Evolutionary conservation across 2,888 invertebrate species (phyloP).

Genomic region (Cephonodes hylas): DNA sequence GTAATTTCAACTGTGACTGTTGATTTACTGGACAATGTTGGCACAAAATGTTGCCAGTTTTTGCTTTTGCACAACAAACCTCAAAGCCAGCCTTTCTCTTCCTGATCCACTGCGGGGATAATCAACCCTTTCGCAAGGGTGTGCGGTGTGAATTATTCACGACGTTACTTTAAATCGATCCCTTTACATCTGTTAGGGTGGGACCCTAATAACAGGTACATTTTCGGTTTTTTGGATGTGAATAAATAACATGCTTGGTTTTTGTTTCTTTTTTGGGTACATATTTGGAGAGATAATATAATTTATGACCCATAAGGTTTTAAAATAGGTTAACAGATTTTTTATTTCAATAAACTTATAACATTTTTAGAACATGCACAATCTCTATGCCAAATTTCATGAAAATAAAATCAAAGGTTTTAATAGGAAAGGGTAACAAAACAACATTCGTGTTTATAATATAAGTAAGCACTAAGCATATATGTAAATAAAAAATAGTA

Average conservation of each 20-base stretch:
- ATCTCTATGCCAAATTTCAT: too few relatives aligned
- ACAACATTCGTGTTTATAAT: too few relatives aligned
- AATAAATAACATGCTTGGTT: not conserved
- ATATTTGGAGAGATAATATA: too few relatives aligned
- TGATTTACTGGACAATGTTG: conserved; percentile 10
- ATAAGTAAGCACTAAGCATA: too few relatives aligned
- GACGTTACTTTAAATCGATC: conserved; percentile 48
- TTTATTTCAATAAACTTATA: too few relatives aligned
- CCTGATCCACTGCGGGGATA: conserved; percentile 52
- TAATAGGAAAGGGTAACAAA: too few relatives aligned
- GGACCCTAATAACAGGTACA: conserved; percentile 10
- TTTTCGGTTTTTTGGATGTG: conserved; percentile 18
- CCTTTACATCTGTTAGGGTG: conserved; percentile 25
- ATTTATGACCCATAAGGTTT: too few relatives aligned
- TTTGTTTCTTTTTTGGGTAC: not conserved
- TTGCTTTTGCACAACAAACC: conserved; percentile 29
- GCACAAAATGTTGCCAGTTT: conserved; percentile 36
- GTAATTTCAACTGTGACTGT: not conserved
- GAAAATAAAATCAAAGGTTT: too few relatives aligned
- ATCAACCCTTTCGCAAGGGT: conserved; percentile 53
- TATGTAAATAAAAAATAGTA: too few relatives aligned
- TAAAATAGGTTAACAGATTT: too few relatives aligned
- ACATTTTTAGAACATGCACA: too few relatives aligned
- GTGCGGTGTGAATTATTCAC: conserved; percentile 61
- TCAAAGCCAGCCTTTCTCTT: conserved; percentile 41